phyloP scores from a whole-genome alignment of 2,888 invertebrate genomes.

The Herminia tarsipennalis region DNA sequence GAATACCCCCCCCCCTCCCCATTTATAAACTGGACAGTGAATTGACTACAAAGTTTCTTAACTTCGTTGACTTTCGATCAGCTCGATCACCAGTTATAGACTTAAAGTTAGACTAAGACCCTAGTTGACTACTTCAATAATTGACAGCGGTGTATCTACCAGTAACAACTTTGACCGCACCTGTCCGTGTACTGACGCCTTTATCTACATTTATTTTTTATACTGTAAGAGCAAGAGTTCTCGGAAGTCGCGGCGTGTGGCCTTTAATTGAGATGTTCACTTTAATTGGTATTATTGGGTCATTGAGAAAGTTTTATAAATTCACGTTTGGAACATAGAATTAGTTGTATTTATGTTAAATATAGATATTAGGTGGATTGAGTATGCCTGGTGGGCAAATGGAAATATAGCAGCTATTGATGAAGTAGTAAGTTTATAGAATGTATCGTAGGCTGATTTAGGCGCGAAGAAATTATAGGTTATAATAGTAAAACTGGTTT shows the following conservation, averaged over 20 bases:
- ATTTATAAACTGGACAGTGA: too few relatives aligned
- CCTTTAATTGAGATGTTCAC: slow-evolving; percentile 39
- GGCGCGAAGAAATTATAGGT: neutral
- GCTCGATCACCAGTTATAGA: too few relatives aligned
- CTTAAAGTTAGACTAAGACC: too few relatives aligned
- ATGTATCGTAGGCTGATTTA: neutral
- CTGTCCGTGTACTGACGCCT: slow-evolving; percentile 2
- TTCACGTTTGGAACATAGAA: neutral
- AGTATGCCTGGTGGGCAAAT: neutral
- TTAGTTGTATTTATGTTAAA: slow-evolving; percentile 2
- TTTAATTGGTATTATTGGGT: slow-evolving; percentile 23
- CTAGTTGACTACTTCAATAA: too few relatives aligned
- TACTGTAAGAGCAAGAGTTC: slow-evolving; percentile 19
- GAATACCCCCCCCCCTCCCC: too few relatives aligned
- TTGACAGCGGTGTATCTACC: neutral
- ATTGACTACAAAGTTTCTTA: too few relatives aligned
- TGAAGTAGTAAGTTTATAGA: slow-evolving; percentile 1
- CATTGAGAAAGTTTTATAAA: slow-evolving; percentile 8
- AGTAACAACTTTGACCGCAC: neutral
- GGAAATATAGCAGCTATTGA: neutral
- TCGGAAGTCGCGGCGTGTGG: slow-evolving; percentile 41
- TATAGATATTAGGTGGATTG: neutral
- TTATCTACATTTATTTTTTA: slow-evolving; percentile 1
- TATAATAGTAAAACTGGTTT: neutral
- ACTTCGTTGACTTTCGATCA: too few relatives aligned